A percentile compares a stretch with the other conserved stretches of the same genome.
These are phyloP conservation scores for Paramisgurnus dabryanus DNA, from an alignment of 2,113 vertebrate species.

Conservation along the genomic window DNA sequence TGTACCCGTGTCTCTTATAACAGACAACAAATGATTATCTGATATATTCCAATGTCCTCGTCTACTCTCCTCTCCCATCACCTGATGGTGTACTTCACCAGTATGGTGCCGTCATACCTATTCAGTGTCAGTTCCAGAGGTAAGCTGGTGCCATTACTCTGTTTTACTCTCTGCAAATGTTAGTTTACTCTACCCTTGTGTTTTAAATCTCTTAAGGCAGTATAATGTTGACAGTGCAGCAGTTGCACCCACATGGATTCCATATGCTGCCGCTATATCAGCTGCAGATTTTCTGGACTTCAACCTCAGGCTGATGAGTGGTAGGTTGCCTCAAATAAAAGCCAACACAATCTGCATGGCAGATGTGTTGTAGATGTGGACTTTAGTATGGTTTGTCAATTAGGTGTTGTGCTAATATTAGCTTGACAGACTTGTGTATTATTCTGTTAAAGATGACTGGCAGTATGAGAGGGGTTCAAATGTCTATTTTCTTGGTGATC, in stretches of 20 bases:
- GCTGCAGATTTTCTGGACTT: slow-evolving; percentile 62
- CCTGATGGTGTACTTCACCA: slow-evolving; percentile 60
- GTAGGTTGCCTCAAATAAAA: slow-evolving; percentile 48
- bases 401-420: too few species aligned
- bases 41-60: slow-evolving; percentile 65
- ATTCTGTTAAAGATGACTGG: slow-evolving; percentile 62
- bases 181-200: neutral
- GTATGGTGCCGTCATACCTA: slow-evolving; percentile 58
- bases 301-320: slow-evolving; percentile 63
- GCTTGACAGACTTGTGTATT: fast-evolving
- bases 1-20: neutral
- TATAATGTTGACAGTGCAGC: slow-evolving; percentile 58
- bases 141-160: slow-evolving; percentile 30
- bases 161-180: neutral
- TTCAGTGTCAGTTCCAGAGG: slow-evolving; percentile 72
- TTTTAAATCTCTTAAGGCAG: slow-evolving; percentile 42
- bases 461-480: slow-evolving; percentile 54
- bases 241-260: slow-evolving; percentile 63
- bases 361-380: too few species aligned
- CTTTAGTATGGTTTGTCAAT: too few species aligned
- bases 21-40: slow-evolving; percentile 66
- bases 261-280: slow-evolving; percentile 35
- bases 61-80: slow-evolving; percentile 65
- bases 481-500: slow-evolving; percentile 66
- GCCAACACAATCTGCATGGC: neutral